Conservation (phyloP, 2,888 invertebrate genomes). For the Dioctria rufipes region DNA sequence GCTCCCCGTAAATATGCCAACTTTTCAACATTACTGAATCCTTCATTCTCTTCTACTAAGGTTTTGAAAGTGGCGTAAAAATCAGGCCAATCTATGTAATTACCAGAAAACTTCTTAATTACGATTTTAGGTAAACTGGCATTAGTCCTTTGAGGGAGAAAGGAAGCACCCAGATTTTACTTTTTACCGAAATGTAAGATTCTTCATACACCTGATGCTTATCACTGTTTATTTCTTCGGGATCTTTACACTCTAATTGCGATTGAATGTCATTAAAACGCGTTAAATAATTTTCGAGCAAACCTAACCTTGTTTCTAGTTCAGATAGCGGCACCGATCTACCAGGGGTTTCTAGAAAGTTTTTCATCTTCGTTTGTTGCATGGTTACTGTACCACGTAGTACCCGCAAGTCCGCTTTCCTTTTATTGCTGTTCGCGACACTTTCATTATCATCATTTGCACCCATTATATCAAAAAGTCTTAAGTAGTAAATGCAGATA, state of each 20-base stretch:
- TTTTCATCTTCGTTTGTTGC: conserved; percentile 14
- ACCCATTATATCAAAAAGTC: no score
- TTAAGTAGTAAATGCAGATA: no score
- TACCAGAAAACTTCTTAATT: not conserved
- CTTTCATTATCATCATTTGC: no score
- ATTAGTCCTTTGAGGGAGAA: not conserved
- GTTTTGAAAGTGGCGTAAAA: not conserved
- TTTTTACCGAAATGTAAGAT: not conserved
- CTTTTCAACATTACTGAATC: no score
- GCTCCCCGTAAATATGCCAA: no score
- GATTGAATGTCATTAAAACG: no score
- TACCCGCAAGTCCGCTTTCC: not conserved
- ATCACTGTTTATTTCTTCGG: not conserved
- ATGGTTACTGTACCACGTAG: conserved; percentile 1
- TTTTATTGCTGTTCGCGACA: no score
- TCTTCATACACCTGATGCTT: not conserved
- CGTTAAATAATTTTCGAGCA: no score
- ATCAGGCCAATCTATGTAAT: not conserved
- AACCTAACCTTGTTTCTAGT: no score
- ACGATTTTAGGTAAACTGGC: not conserved
- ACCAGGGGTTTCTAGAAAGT: not conserved
- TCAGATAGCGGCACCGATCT: not conserved
- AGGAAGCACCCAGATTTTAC: not conserved
- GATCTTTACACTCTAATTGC: not conserved
- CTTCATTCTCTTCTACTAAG: not conserved